These are phyloP conservation scores for Erebia aethiops DNA, from an alignment of 2,888 invertebrate species.

Conservation along the genomic window DNA sequence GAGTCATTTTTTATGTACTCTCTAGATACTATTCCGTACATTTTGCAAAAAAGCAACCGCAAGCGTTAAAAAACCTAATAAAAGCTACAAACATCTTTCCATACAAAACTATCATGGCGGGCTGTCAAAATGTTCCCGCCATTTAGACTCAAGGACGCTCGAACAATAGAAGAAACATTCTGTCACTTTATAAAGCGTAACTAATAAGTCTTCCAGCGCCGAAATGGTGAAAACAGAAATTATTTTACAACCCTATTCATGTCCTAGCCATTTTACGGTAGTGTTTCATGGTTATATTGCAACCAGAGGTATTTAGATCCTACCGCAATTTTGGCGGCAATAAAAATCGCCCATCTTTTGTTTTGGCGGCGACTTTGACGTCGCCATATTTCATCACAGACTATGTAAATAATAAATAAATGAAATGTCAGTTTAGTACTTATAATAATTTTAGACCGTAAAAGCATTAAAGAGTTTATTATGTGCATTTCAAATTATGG, in stretches of 20 bases:
- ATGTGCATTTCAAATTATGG: neutral
- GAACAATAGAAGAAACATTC: slow-evolving; percentile 20
- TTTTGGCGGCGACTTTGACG: slow-evolving; percentile 28
- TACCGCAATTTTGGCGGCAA: slow-evolving; percentile 28
- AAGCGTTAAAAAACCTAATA: neutral
- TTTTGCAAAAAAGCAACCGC: slow-evolving; percentile 9
- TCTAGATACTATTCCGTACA: neutral
- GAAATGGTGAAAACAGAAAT: slow-evolving; percentile 25
- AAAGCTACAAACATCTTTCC: neutral
- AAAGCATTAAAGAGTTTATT: neutral
- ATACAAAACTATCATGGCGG: slow-evolving; percentile 16
- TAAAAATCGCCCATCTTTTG: slow-evolving; percentile 20
- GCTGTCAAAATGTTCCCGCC: slow-evolving; percentile 22
- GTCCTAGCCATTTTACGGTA: slow-evolving; percentile 26
- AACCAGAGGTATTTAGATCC: slow-evolving; percentile 26
- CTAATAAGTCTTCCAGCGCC: slow-evolving; percentile 23
- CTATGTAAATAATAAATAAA: neutral
- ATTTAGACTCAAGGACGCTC: slow-evolving; percentile 16
- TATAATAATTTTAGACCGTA: slow-evolving; percentile 26
- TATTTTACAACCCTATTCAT: slow-evolving; percentile 28
- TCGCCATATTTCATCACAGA: slow-evolving; percentile 26
- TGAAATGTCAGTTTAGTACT: slow-evolving; percentile 16
- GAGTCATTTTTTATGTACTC: too few relatives aligned
- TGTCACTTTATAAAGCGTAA: slow-evolving; percentile 27
- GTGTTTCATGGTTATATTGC: slow-evolving; percentile 31